A percentile compares a stretch with the other conserved stretches of the same genome.
Evolutionary conservation across 2,888 invertebrate genomes (phyloP).

Genomic region (Phytoseiulus persimilis): DNA sequence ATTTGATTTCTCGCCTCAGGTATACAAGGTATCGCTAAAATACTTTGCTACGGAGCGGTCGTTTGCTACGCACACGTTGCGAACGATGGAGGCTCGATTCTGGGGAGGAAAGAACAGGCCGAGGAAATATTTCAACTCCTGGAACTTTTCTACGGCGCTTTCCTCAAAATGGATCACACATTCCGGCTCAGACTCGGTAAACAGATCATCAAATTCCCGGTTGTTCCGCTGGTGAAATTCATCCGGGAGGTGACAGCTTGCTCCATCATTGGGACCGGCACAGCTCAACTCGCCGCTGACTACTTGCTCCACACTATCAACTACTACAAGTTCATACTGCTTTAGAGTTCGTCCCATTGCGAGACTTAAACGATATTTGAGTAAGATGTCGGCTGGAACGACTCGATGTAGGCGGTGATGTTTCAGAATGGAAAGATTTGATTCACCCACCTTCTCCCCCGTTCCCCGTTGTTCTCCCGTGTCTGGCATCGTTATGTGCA

Average conservation of each 20-base stretch:
- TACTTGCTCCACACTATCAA: neutral
- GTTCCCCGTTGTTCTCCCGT: too few relatives aligned
- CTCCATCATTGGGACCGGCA: neutral
- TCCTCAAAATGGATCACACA: neutral
- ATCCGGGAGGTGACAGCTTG: neutral
- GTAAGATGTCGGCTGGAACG: too few relatives aligned
- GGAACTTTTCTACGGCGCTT: neutral
- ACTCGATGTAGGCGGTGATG: too few relatives aligned
- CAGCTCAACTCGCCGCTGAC: neutral
- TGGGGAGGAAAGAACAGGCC: neutral
- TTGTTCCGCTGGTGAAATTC: too few relatives aligned
- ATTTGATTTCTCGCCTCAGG: neutral
- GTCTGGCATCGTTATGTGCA: too few relatives aligned
- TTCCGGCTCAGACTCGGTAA: neutral
- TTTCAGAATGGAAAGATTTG: too few relatives aligned
- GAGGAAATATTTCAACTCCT: neutral
- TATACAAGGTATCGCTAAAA: neutral
- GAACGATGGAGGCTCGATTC: neutral
- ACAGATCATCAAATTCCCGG: neutral
- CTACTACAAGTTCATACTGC: neutral
- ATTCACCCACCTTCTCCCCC: too few relatives aligned
- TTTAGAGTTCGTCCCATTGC: neutral
- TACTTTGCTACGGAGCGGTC: neutral
- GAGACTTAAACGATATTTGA: too few relatives aligned
- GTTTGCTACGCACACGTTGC: neutral